These are phyloP conservation scores for Actinernus sp. DNA, from an alignment of 92 coral and sea anemone species.

Conservation along the genomic window DNA sequence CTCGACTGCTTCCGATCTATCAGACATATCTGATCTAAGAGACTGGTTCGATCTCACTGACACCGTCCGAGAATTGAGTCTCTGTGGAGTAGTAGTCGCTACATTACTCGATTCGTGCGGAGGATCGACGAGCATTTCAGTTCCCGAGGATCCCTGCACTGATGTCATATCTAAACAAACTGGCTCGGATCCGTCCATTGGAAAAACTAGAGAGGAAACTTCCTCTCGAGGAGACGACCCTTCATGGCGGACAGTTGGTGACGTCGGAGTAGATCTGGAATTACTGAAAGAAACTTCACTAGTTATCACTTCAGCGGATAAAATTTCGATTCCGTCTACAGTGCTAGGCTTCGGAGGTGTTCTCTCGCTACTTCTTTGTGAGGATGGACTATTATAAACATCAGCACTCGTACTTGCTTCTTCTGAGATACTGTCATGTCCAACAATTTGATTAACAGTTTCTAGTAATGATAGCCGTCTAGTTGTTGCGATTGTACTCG, in stretches of 20 bases:
- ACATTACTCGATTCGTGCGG: slow-evolving; percentile 2
- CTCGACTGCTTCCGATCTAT: no score
- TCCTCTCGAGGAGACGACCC: background rate
- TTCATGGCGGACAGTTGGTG: slow-evolving; percentile 5
- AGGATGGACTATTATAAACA: no score
- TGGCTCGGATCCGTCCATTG: slow-evolving; percentile 81
- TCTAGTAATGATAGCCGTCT: slow-evolving; percentile 48
- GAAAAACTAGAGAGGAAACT: slow-evolving; percentile 66
- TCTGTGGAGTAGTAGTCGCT: background rate
- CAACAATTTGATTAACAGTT: slow-evolving; percentile 53
- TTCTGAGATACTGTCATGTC: slow-evolving; percentile 9
- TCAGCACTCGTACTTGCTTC: background rate
- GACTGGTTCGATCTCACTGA: slow-evolving; percentile 29
- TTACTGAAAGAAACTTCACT: background rate
- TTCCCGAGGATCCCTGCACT: slow-evolving; percentile 45
- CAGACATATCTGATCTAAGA: no score
- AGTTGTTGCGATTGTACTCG: background rate
- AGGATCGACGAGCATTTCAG: slow-evolving; percentile 53
- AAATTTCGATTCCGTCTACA: background rate
- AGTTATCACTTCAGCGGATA: background rate
- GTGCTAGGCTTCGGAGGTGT: slow-evolving; percentile 2
- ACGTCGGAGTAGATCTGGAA: background rate
- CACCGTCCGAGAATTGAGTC: slow-evolving; percentile 6
- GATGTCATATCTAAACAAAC: slow-evolving; percentile 69
- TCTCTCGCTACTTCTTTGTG: slow-evolving; percentile 9